Base-by-base conservation (phyloP, 2,888 invertebrate species). In the Chymomyza procnemis region DNA sequence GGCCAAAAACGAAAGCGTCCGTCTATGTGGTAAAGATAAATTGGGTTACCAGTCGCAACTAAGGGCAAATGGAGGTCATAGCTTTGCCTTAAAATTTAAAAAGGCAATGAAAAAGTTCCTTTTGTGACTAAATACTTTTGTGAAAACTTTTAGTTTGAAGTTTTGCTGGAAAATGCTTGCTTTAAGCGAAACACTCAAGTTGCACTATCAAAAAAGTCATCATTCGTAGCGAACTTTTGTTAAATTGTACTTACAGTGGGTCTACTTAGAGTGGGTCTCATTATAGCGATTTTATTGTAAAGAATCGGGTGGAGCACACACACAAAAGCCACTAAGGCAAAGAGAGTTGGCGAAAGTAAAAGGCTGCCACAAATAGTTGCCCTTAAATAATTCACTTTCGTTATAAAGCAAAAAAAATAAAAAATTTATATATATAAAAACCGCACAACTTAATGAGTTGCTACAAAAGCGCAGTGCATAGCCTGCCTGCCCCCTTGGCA, bases 361-460 rank as follows among this genome's bases (percentile, higher is more conserved):
- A 30, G 21, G 26, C 26, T 14, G 30, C 12, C 57, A 64, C 55
- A 50, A 71, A 66, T 65, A 61, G 52, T 46, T 54, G 41, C 56
- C 61, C 55, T 74, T 55, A 60, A 66, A 74, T 69, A 76, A 76
- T 71, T 77, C 71, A 75, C 74, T 75, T 76, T 75, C 64, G 64
- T 76, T 64, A 59, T 14, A 14, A 56, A n/a, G 30, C 56, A 56
- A 22, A 56, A n/a, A 57, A 61, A 34, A 56, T 16, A 61, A 61
- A 47, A 41, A 46, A n/a, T n/a, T n/a, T n/a, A n/a, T n/a, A n/a
- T 63, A n/a, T 12, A 21, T 34, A 67, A 67, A 73, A 66, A 76
- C 81, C 81, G 76, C 81, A 56, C 56, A 85, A 84, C 81, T 78
- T 80, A 85, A 82, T 82, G 81, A 82, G 81, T 80, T 71, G 79